Evolutionary conservation across 92 coral and sea anemone genomes (phyloP).

Genomic region (Parazoanthus swiftii): DNA sequence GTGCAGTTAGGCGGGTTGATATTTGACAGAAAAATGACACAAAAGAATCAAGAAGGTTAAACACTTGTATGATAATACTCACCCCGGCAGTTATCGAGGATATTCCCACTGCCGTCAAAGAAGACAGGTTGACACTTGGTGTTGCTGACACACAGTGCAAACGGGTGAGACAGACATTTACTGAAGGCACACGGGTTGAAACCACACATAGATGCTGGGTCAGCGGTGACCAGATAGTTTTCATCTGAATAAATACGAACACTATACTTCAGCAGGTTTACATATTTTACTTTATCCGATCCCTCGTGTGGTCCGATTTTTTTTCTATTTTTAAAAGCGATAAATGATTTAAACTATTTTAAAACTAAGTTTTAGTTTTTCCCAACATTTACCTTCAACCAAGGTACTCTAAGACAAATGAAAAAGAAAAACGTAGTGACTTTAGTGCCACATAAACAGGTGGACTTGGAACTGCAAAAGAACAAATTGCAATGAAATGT

Average conservation of each 20-base stretch:
- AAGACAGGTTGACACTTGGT: constrained; percentile 78
- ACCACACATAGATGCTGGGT: constrained; percentile 74
- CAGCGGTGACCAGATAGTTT: constrained; percentile 37
- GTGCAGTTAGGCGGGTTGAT: neutral
- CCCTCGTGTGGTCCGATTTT: neutral
- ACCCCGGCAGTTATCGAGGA: constrained; percentile 72
- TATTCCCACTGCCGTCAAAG: constrained; percentile 67
- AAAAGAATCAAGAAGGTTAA: neutral
- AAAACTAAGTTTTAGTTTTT: too few relatives aligned
- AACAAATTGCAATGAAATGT: too few relatives aligned
- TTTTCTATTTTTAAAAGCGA: neutral
- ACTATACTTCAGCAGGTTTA: too few relatives aligned
- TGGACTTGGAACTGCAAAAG: too few relatives aligned
- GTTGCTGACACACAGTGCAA: constrained; percentile 76
- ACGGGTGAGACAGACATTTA: constrained; percentile 73
- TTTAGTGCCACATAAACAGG: too few relatives aligned
- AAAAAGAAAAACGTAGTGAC: too few relatives aligned
- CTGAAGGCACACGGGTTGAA: constrained; percentile 81
- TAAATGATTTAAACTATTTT: neutral
- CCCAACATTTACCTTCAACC: neutral
- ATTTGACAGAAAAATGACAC: neutral
- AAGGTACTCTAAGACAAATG: neutral
- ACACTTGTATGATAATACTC: neutral
- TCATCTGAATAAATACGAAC: constrained; percentile 9
- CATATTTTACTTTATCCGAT: neutral